Conservation (phyloP, 2,888 invertebrate species). For the Caenorhabditis sp. region DNA sequence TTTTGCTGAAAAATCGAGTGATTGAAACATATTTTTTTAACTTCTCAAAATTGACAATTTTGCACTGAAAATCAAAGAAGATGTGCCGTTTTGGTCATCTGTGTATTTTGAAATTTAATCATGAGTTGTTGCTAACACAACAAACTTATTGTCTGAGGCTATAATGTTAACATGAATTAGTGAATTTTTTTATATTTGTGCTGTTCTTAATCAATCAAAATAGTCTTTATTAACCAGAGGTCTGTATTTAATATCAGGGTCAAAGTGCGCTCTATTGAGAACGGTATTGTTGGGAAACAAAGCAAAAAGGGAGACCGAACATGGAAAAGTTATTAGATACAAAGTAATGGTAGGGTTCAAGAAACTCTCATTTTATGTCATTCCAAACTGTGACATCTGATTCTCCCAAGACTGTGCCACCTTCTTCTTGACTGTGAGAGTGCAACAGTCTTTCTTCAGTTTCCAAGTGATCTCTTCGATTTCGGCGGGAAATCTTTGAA, state of each 20-base stretch:
- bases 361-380: slow-evolving; percentile 42
- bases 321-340: slow-evolving; percentile 9
- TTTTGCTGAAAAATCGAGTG: too few relatives aligned
- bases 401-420: slow-evolving; percentile 71
- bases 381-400: slow-evolving; percentile 71
- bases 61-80: too few relatives aligned
- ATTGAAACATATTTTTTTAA: too few relatives aligned
- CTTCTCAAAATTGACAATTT: too few relatives aligned
- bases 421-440: slow-evolving; percentile 71
- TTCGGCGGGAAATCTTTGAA: slow-evolving; percentile 70
- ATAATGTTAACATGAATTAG: too few relatives aligned
- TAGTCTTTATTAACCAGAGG: slow-evolving; percentile 13
- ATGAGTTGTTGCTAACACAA: neutral
- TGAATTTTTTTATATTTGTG: too few relatives aligned
- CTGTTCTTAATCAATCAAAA: too few relatives aligned
- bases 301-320: slow-evolving; percentile 30
- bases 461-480: slow-evolving; percentile 70
- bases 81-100: too few relatives aligned
- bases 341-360: slow-evolving; percentile 12
- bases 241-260: slow-evolving; percentile 18
- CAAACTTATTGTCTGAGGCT: neutral
- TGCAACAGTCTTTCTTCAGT: slow-evolving; percentile 72
- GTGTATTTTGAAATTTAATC: too few relatives aligned
- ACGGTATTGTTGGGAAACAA: slow-evolving; percentile 18
- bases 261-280: slow-evolving; percentile 61